Evolutionary conservation across 2,797 vertebrate species (phyloP), one percentile per base, ranked within the genome.

Genomic region (Pelobates cultripes): DNA sequence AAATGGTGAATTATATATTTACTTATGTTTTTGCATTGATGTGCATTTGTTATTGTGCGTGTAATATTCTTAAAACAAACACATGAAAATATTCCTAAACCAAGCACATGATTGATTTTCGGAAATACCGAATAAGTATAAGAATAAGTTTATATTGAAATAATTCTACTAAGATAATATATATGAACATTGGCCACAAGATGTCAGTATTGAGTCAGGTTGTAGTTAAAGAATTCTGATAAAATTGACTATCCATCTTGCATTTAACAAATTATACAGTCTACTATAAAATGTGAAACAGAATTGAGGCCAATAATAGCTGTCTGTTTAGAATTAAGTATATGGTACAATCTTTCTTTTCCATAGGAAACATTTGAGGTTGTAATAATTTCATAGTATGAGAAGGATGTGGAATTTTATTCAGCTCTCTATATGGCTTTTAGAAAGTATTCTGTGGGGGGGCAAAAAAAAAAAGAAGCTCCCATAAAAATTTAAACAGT

Each of bases 251-350:
- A 5, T 61, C 6, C 14, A 2, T 14, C 57, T 4, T 61, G 12
- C 57, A 5, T 17, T 7, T 64, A 64, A 64, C 28, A 17, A 40
- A 40, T 64, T 17, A 64, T 4, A 64, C n/a, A 28, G 10, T 64
- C 61, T 64, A 40, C 61, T 64, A 9, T 28, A 40, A 64, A 64
- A 3, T 64, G n/a, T 64, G 28, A 64, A 64, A 17, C 61, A 10
- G 8, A 64, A 64, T 40, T 64, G 61, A 41, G 28, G 61, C 28
- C 61, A 64, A 28, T 64, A 64, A 41, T n/a, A n/a, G 63, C 15
- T 66, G 63, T 66, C 63, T 57, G 51, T 73, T 75, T 42, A 75
- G 53, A 73, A 60, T 57, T 61, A 55, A 75, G 51, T 75, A 80
- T 74, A 80, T 66, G 55, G 14, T 60, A 40, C 44, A 60, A 69